phyloP scores from a whole-genome alignment of 2,888 invertebrate genomes.

The Lasioglossum morio region DNA sequence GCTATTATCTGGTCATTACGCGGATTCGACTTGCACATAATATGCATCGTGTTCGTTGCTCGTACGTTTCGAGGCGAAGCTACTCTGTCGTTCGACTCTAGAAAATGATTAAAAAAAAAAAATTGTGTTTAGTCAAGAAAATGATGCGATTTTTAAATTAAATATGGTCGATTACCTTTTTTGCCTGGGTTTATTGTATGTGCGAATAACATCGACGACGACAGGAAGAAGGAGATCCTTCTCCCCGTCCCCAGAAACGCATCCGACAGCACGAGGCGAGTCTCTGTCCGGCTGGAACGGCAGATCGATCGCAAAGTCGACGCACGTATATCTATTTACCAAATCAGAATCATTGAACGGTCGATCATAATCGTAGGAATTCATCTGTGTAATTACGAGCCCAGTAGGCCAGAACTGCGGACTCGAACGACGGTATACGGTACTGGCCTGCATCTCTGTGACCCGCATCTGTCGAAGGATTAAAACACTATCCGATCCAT shows the following conservation, averaged over 20 bases:
- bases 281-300: background rate
- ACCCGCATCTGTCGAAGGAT: constrained; percentile 9
- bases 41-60: background rate
- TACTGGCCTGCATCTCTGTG: background rate
- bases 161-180: no score
- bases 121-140: no score
- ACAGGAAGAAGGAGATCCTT: background rate
- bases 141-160: no score
- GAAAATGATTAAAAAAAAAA: no score
- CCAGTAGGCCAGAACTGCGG: background rate
- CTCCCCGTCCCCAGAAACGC: background rate
- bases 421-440: background rate
- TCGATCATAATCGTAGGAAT: constrained; percentile 2
- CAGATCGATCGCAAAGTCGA: background rate
- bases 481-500: constrained; percentile 28
- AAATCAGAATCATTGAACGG: background rate
- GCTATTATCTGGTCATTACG: background rate
- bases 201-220: background rate
- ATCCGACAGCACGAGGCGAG: background rate
- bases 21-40: background rate
- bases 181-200: no score
- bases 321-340: background rate
- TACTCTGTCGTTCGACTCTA: no score
- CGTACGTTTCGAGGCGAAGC: no score
- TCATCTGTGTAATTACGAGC: constrained; percentile 1